Evolutionary conservation across 2,797 vertebrate genomes (phyloP).

Genomic region (Gambelia wislizenii): DNA sequence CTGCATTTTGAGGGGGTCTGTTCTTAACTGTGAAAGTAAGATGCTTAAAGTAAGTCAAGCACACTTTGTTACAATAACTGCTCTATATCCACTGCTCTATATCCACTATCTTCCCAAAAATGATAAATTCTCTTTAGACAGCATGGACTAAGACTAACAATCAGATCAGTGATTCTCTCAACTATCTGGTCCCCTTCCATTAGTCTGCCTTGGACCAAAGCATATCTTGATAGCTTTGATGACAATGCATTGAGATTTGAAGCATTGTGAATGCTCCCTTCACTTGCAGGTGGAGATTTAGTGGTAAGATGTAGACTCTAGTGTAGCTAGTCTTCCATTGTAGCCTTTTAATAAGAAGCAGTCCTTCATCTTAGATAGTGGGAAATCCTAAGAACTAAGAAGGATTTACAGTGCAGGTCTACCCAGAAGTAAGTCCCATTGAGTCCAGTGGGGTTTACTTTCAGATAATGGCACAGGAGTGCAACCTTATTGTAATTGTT

Average conservation of each 20-base stretch:
- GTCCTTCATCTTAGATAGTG: constrained; percentile 43
- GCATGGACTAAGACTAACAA: constrained; percentile 12
- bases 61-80: constrained; percentile 39
- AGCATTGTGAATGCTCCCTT: constrained; percentile 25
- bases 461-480: neutral
- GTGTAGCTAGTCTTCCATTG: constrained; percentile 48
- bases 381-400: constrained; percentile 31
- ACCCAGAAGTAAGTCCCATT: neutral
- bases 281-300: neutral
- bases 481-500: constrained; percentile 31
- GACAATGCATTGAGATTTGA: constrained; percentile 35
- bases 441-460: neutral
- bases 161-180: constrained; percentile 43
- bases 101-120: constrained; percentile 33
- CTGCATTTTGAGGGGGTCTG: constrained; percentile 55
- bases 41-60: constrained; percentile 57
- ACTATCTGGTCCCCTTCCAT: neutral
- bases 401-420: neutral
- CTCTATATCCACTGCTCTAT: constrained; percentile 28
- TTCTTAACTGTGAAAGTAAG: constrained; percentile 15
- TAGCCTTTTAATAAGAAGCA: constrained; percentile 35
- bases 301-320: neutral
- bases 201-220: constrained; percentile 51
- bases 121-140: constrained; percentile 26
- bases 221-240: constrained; percentile 29